Base-by-base conservation (phyloP, 2,888 invertebrate genomes). In the Drosophila nr. perissopoda region DNA sequence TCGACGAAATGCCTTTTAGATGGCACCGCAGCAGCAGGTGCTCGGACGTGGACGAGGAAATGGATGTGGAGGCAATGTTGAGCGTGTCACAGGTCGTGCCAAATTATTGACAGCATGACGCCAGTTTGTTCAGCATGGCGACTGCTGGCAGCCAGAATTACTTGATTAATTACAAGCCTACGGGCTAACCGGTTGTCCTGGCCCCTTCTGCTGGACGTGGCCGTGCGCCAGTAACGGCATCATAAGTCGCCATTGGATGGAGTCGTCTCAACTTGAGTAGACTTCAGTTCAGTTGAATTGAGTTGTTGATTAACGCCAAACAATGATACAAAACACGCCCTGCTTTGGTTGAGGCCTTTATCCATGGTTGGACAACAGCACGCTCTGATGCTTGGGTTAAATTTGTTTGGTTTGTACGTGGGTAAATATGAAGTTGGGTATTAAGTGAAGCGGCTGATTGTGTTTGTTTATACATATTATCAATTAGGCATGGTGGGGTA, bases 1-100 rank as follows among this genome's bases (percentile, higher is more conserved):
- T 87, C 90, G 88, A 87, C 80, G 80, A 89, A 86, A 86, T 86
- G 85, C 82, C 76, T 80, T 85, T 85, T 89, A 87, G 90, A 80
- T 76, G 82, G 70, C 62, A 57, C 54, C 69, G 56, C 40, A 61
- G 40, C 59, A 62, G 87, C 76, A 67, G 61, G 49, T 57, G 76
- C 52, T 45, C 21, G 34, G 31, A 38, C 51, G 18, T 21, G 33
- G 56, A 42, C 8, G 51, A 6, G 31, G 4, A 25, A n/a, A 27
- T 34, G 54, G 40, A 27, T 65, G 64, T 33, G 62, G 29, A 57
- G 42, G 33, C n/a, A 54, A 36, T 51, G 52, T 21, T 49, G 51
- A 57, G 63, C 53, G 61, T 72, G 69, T 73, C 73, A 82, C 59
- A 77, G 85, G 76, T 84, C 88, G 85, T 87, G 85, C 82, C 83